Base-by-base conservation (phyloP, 2,797 vertebrate genomes). In the Micropoecilia bifurca region DNA sequence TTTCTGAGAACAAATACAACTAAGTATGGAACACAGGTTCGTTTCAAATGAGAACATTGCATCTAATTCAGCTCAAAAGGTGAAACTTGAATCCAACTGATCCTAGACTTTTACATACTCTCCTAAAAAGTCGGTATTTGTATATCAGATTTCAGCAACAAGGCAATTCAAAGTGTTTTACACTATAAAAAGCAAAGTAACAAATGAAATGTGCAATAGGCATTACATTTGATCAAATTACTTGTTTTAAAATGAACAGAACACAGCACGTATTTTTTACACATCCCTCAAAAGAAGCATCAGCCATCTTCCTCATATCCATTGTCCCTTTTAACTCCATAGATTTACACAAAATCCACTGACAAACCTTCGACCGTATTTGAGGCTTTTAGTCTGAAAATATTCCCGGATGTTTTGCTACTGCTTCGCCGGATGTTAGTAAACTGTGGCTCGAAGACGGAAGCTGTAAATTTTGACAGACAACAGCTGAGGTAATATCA, bases 401-500 rank as follows among this genome's bases (percentile, higher is more conserved):
- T 43, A n/a, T 28, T 8, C 0, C 50, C 68, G 74, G 79, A 80
- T 41, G 47, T 72, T 46, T 1, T 0, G 20, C 47, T 71, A 14
- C 22, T 9, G 75, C 36, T n/a, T 57, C 2, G 2, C 0, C 46
- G n/a, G 8, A 0, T 48, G 36, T 63, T 55, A 36, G 14, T 30
- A 59, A 83, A 41, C 76, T 75, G 4, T 48, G 48, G 4, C 75
- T 20, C 4, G 43, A 81, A 84, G 72, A 71, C 91, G 91, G 90
- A 92, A 92, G 85, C 88, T 82, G 69, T 53, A 22, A 41, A 39
- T 79, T 50, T 72, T 89, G 84, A 84, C 91, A 87, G 86, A 47
- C 78, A 75, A 20, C 83, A 68, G 39, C 53, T 3, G 39, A 88
- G 84, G 61, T 86, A 89, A 89, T 0, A n/a, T 39, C 8, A 73